A percentile compares a stretch with the other conserved stretches of the same genome.
phyloP scores from a whole-genome alignment of 2,888 invertebrate species.

The Schizaphis graminum region DNA sequence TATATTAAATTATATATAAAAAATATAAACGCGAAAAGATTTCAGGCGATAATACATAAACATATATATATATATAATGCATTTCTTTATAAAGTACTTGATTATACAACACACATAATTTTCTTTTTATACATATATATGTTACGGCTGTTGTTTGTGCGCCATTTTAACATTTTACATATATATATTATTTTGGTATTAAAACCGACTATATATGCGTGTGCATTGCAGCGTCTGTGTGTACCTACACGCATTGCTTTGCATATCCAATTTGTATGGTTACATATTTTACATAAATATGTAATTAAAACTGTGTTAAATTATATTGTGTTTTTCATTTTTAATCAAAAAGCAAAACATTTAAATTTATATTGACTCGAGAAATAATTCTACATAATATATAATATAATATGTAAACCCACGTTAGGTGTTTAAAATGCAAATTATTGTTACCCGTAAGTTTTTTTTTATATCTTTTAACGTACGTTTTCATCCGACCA shows the following conservation, averaged over 20 bases:
- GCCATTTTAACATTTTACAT: not conserved
- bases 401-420: not conserved
- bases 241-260: not conserved
- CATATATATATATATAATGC: not conserved
- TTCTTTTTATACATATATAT: not conserved
- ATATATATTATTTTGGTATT: not conserved
- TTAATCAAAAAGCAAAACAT: conserved; percentile 1
- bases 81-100: conserved; percentile 46
- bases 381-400: not conserved
- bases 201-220: not conserved
- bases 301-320: conserved; percentile 20
- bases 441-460: not conserved
- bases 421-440: not conserved
- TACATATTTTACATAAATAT: not conserved
- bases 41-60: conserved; percentile 26
- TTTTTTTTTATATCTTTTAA: not conserved
- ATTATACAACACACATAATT: conserved; percentile 37
- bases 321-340: not conserved
- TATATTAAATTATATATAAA: not conserved
- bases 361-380: not conserved
- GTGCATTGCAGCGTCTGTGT: not conserved
- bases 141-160: not conserved
- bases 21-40: conserved; percentile 41
- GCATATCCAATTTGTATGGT: conserved; percentile 23
- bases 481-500: not conserved